Percentiles rank a stretch among this genome's conserved stretches.
Conservation (phyloP, 1,140 invertebrate genomes). For the Eumeta japonica region DNA sequence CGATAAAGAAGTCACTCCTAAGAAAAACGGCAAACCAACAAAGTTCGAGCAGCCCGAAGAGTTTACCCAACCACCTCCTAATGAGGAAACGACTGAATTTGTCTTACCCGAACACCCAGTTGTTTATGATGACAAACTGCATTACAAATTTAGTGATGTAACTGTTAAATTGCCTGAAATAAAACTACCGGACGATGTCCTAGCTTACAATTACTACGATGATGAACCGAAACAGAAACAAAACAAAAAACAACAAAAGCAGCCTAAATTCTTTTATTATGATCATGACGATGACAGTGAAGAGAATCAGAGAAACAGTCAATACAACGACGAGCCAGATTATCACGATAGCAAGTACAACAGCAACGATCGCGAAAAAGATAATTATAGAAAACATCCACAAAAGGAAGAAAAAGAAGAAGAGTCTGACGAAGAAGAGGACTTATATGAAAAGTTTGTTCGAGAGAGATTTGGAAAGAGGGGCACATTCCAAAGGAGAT, state of each 20-base stretch:
- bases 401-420: slow-evolving; percentile 17
- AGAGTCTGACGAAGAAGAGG: slow-evolving; percentile 26
- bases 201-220: slow-evolving; percentile 24
- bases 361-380: slow-evolving; percentile 14
- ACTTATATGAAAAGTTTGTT: slow-evolving; percentile 47
- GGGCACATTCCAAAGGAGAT: slow-evolving; percentile 25
- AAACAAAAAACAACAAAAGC: slow-evolving; percentile 12
- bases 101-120: slow-evolving; percentile 16
- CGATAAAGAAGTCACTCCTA: slow-evolving; percentile 5
- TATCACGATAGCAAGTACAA: slow-evolving; percentile 18
- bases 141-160: slow-evolving; percentile 39
- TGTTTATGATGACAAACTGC: slow-evolving; percentile 36
- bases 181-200: slow-evolving; percentile 42
- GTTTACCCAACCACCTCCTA: slow-evolving; percentile 5
- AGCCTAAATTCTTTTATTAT: slow-evolving; percentile 16
- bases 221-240: slow-evolving; percentile 14
- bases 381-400: slow-evolving; percentile 15
- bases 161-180: slow-evolving; percentile 43
- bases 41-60: too few relatives aligned
- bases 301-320: slow-evolving; percentile 5
- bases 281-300: slow-evolving; percentile 17
- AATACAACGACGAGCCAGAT: slow-evolving; percentile 11
- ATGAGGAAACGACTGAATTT: slow-evolving; percentile 24
- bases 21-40: slow-evolving; percentile 6
- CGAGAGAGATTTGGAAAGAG: slow-evolving; percentile 43